Conservation (phyloP, 2,888 invertebrate genomes). For the Lasioglossum figueresi region DNA sequence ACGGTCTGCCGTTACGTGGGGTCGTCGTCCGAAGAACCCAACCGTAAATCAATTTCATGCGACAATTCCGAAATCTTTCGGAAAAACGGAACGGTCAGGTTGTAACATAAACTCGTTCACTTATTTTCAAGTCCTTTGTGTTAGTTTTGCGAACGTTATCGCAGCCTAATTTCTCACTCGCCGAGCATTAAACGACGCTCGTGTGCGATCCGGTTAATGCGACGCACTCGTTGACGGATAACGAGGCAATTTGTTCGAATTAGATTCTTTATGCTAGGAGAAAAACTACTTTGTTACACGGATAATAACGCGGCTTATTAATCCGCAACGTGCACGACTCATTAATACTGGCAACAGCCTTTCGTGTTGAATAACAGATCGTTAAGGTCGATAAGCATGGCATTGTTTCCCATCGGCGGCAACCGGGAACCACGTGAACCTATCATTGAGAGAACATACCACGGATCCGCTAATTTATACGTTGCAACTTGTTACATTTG, state of each 20-base stretch:
- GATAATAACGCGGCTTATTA: conserved; percentile 43
- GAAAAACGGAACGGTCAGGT: not conserved
- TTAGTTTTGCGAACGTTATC: not conserved
- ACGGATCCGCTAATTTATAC: conserved; percentile 57
- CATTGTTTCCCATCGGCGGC: conserved; percentile 48
- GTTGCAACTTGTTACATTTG: conserved; percentile 37
- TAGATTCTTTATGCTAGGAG: conserved; percentile 24
- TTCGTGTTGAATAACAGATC: conserved; percentile 55
- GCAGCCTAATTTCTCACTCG: not conserved
- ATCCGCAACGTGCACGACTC: conserved; percentile 42
- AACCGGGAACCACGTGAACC: conserved; percentile 41
- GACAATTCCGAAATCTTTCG: not conserved
- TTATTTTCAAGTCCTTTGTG: too few relatives aligned
- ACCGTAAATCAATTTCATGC: not conserved
- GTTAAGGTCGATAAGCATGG: conserved; percentile 52
- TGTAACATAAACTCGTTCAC: too few relatives aligned
- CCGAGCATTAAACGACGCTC: not conserved
- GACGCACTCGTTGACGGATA: not conserved
- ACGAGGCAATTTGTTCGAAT: conserved; percentile 34
- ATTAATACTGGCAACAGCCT: conserved; percentile 49
- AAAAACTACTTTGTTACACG: conserved; percentile 24
- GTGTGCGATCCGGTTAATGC: not conserved
- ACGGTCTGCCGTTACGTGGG: too few relatives aligned
- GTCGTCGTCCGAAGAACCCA: not conserved
- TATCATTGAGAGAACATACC: conserved; percentile 45